A percentile compares a stretch with the other conserved stretches of the same genome.
These are phyloP conservation scores for Pipistrellus nathusii DNA, from an alignment of 2,797 vertebrate genomes.

Conservation along the genomic window DNA sequence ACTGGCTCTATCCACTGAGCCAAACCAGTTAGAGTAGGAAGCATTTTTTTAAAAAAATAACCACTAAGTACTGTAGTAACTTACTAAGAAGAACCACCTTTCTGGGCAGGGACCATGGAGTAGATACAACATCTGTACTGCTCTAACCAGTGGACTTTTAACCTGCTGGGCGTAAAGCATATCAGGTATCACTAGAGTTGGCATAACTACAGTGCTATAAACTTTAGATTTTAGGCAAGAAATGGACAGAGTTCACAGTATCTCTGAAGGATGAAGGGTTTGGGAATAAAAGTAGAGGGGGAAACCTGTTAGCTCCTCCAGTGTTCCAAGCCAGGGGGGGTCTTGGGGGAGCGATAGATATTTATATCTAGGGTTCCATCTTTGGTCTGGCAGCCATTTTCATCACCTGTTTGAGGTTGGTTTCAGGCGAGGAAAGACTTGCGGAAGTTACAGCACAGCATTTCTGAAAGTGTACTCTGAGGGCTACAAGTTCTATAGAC, in stretches of 20 bases:
- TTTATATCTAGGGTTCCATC: not conserved
- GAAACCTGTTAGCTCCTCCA: not conserved
- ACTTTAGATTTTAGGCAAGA: not conserved
- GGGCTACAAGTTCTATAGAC: not conserved
- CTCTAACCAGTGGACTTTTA: too few relatives aligned
- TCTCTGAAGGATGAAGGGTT: not conserved
- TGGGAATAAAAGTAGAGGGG: not conserved
- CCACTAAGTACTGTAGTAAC: not conserved
- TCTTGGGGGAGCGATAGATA: not conserved
- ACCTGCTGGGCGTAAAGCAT: too few relatives aligned
- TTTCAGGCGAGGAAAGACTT: not conserved
- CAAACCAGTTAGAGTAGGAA: too few relatives aligned
- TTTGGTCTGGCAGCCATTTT: not conserved
- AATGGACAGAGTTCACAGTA: not conserved
- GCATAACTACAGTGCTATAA: not conserved
- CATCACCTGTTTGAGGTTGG: not conserved
- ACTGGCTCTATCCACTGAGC: too few relatives aligned
- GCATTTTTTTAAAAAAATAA: not conserved
- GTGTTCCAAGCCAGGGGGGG: not conserved
- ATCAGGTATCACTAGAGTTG: not conserved
- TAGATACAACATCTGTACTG: not conserved
- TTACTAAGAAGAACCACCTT: not conserved
- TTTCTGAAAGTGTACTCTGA: not conserved
- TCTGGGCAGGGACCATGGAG: not conserved
- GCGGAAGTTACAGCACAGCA: not conserved